Evolutionary conservation across 2,797 vertebrate species (phyloP), one percentile per base, ranked within the genome.

Genomic region (Danio aesculapii): DNA sequence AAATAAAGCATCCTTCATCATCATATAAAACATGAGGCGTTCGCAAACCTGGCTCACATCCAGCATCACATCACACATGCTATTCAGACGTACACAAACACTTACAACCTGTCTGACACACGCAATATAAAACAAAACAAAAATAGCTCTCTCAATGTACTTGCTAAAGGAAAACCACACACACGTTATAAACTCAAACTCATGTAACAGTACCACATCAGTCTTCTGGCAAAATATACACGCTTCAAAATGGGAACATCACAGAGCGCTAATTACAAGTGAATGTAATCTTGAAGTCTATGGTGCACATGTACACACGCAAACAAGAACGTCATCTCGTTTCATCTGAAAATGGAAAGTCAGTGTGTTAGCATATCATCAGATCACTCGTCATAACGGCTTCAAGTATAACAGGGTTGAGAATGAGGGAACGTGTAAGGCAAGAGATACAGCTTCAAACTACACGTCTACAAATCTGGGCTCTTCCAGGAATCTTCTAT

Each of bases 341-440:
- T 72, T 79, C 46, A 49, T 76, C 53, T 52, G 14, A 75, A 63
- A 64, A 77, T 3, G 6, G 19, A 78, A 59, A 6, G 16, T 19
- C 39, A 17, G 52, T 69, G 63, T 70, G 58, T 43, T 50, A 30
- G 30, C 30, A 71, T 46, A 76, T 55, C 58, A 75, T 69, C 16
- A 64, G 63, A 41, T 70, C 52, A 71, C 44, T 70, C 67, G 71
- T 63, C 30, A 72, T 81, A 83, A 83, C 70, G 66, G 84, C 57
- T 87, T 91, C 89, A 92, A 92, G 89, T 92, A 77, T 86, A 57
- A 84, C 69, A 63, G 67, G 74, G 53, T 64, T 70, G 52, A 30
- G 30, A 67, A 68, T 58, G 14, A 53, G 59, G 71, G 63, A 43
- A 63, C 44, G 39, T 66, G 80, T 72, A 76, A 81, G 68, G 62